Percentiles rank a stretch among this genome's conserved stretches.
phyloP scores from a whole-genome alignment of 2,113 vertebrate genomes.

The Albula goreensis region DNA sequence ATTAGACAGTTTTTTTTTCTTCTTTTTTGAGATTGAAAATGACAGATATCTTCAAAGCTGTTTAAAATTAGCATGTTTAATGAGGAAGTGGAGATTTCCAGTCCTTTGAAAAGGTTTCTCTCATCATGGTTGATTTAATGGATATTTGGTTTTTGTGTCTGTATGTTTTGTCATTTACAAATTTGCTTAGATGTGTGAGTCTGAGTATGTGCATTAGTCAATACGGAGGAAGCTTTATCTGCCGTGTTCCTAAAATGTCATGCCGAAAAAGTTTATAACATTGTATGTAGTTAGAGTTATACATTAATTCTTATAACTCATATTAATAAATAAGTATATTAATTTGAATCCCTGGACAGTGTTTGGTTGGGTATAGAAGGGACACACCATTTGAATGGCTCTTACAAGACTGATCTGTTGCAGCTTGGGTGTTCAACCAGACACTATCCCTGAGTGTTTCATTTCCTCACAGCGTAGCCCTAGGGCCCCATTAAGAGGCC shows the following conservation, averaged over 20 bases:
- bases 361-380: too few species aligned
- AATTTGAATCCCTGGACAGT: too few species aligned
- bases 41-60: slow-evolving; percentile 43
- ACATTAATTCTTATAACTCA: too few species aligned
- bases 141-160: background rate
- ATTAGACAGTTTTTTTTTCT: slow-evolving; percentile 34
- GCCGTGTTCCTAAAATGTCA: too few species aligned
- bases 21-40: slow-evolving; percentile 4
- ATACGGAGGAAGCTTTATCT: too few species aligned
- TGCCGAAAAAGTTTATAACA: too few species aligned
- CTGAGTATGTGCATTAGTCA: too few species aligned
- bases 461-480: background rate
- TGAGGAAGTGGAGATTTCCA: slow-evolving; percentile 32
- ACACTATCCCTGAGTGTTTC: background rate
- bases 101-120: background rate
- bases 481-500: background rate
- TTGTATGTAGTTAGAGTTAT: too few species aligned
- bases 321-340: too few species aligned
- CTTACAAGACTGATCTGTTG: too few species aligned
- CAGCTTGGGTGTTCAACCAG: background rate
- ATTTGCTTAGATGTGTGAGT: too few species aligned
- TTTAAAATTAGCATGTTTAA: slow-evolving; percentile 46
- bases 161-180: background rate
- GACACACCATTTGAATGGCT: too few species aligned
- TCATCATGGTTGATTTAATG: background rate